Evolutionary conservation across 2,888 invertebrate genomes (phyloP).

Genomic region (Sclerodermus sp.): DNA sequence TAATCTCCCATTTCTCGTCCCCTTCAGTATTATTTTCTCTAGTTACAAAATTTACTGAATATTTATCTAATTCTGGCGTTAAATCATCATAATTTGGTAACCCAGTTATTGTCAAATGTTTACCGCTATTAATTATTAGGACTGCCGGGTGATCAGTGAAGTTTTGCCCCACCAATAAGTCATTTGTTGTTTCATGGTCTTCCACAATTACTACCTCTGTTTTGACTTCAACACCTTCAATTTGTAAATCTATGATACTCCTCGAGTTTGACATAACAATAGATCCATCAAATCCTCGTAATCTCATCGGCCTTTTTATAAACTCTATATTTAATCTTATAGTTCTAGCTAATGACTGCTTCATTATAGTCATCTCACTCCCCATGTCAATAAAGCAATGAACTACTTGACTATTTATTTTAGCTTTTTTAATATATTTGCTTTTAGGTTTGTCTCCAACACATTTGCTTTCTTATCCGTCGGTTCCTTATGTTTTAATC

Average conservation of each 20-base stretch:
- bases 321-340: background rate
- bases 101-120: too few relatives aligned
- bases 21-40: too few relatives aligned
- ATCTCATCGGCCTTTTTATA: background rate
- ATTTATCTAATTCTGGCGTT: too few relatives aligned
- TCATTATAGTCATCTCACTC: background rate
- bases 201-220: background rate
- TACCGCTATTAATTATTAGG: too few relatives aligned
- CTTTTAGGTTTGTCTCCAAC: background rate
- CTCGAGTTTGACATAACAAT: background rate
- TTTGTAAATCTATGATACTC: background rate
- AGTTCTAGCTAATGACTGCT: background rate
- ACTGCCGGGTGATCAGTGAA: background rate
- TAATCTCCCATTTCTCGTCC: too few relatives aligned
- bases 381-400: background rate
- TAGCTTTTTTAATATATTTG: background rate
- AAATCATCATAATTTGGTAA: too few relatives aligned
- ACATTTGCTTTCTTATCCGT: background rate
- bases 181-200: background rate
- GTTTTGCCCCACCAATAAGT: background rate
- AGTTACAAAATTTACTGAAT: too few relatives aligned
- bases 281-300: too few relatives aligned
- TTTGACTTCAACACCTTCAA: background rate
- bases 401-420: background rate
- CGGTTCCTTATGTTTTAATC: background rate